Base-by-base conservation (phyloP, 2,113 vertebrate genomes). In the Alaudala cheleensis region DNA sequence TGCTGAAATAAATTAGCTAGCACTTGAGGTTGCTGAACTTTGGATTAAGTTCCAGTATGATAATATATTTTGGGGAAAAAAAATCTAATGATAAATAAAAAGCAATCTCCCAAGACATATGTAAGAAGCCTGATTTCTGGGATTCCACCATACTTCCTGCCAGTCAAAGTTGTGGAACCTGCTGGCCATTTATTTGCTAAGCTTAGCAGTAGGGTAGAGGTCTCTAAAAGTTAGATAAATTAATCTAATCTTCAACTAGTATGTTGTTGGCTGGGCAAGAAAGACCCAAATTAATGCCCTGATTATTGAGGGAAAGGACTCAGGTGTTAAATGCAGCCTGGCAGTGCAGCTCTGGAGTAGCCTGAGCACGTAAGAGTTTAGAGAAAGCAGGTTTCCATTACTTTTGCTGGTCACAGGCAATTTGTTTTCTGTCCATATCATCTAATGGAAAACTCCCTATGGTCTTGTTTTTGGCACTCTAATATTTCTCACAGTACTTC, bases 181-280 rank as follows among this genome's bases (percentile, higher is more conserved):
- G 28, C n/a, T 86, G 58, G 33, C 26, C 26, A 8, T 65, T 80
- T 95, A 9, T 81, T 90, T 34, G 22, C 11, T 11, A 62, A 58
- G 21, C 14, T 90, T 72, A 73, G 45, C 47, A 60, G 42, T 79
- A 83, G 45, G 18, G 34, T 58, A 72, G 45, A 85, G 26, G 28
- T 82, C 66, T 80, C 42, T 79, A 20, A 86, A 76, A 85, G 42
- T 69, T 85, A 79, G 45, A 61, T 77, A 65, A 90, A 85, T 88
- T 89, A 84, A 84, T 83, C 67, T 73, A 53, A 88, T 95, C n/a
- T 77, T 95, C 23, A 50, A 72, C 37, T 90, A 54, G 14, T 85
- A 80, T 80, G 3, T 66, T 77, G 21, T 77, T 96, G 62, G 57
- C 93, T 69, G 58, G 39, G 29, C 49, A 42, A 65, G 66, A 92